A percentile compares a stretch with the other conserved stretches of the same genome.
Evolutionary conservation across 2,888 invertebrate genomes (phyloP).

Genomic region (Emmelina monodactyla): DNA sequence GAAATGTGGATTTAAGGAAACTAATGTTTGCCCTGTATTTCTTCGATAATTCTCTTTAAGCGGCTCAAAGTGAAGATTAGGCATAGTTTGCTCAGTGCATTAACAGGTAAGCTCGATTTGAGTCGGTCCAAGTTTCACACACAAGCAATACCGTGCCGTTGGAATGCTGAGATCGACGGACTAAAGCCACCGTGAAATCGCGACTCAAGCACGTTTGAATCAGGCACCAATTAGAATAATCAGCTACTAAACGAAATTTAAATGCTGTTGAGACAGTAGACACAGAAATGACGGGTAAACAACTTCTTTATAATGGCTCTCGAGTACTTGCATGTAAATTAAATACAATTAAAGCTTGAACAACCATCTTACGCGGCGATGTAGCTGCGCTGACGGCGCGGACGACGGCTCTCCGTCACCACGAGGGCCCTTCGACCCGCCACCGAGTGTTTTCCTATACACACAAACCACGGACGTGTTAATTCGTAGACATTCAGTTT

Average conservation of each 20-base stretch:
- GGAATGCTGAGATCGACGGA: not conserved
- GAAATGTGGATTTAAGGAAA: constrained; percentile 6
- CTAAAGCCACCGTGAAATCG: constrained; percentile 10
- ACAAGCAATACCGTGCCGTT: constrained; percentile 35
- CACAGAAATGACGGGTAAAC: constrained; percentile 24
- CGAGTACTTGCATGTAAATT: constrained; percentile 36
- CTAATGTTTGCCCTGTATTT: constrained; percentile 37
- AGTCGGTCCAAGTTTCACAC: constrained; percentile 52
- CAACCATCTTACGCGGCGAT: constrained; percentile 46
- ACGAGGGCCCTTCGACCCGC: constrained; percentile 51
- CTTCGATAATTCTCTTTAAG: constrained; percentile 51
- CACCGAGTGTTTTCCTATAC: constrained; percentile 62
- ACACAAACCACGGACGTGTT: constrained; percentile 61
- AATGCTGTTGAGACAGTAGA: constrained; percentile 13
- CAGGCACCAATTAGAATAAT: no score
- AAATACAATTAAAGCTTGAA: constrained; percentile 52
- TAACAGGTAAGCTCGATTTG: constrained; percentile 43
- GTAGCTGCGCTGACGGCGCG: constrained; percentile 29
- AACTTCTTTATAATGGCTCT: constrained; percentile 22
- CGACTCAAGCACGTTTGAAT: not conserved
- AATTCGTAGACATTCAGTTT: constrained; percentile 63
- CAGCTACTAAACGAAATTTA: no score
- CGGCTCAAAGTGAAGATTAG: constrained; percentile 58
- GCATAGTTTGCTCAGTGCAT: constrained; percentile 39
- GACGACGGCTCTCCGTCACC: constrained; percentile 54